phyloP scores from a whole-genome alignment of 2,797 vertebrate species.

The Hylomyscus alleni region DNA sequence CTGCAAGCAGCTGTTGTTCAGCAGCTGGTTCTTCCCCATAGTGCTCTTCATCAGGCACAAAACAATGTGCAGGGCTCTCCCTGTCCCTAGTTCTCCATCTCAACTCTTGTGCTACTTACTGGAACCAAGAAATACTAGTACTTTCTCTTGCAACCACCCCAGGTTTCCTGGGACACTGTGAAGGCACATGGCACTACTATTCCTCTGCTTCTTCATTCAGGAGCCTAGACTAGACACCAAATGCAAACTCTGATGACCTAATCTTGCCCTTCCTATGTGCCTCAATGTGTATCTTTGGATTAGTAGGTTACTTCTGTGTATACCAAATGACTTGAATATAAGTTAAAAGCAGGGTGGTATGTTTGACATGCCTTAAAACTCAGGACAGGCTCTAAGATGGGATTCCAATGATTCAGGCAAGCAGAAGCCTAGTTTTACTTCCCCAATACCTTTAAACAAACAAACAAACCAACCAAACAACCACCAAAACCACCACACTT shows the following conservation, averaged over 20 bases:
- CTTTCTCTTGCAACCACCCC: background rate
- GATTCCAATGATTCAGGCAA: conserved; percentile 56
- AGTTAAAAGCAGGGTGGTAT: conserved; percentile 58
- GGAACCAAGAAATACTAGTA: conserved; percentile 26
- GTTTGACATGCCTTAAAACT: conserved; percentile 61
- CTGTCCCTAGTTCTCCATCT: background rate
- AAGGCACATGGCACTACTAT: conserved; percentile 34
- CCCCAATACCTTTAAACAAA: background rate
- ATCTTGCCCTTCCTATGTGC: background rate
- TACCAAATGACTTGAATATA: conserved; percentile 56
- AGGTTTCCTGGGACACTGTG: background rate
- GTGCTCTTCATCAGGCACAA: background rate
- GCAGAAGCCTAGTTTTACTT: conserved; percentile 17
- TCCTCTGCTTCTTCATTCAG: background rate
- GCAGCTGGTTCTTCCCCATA: background rate
- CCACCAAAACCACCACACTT: background rate
- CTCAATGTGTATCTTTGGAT: conserved; percentile 70
- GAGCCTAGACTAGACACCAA: background rate
- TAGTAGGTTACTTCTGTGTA: conserved; percentile 48
- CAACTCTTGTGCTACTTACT: conserved; percentile 32
- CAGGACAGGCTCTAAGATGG: background rate
- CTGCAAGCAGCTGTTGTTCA: conserved; percentile 52
- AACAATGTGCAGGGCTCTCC: background rate
- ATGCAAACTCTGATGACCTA: background rate
- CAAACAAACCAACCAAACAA: background rate